Evolutionary conservation across 2,113 vertebrate species (phyloP).

Genomic region (Alethe diademata): DNA sequence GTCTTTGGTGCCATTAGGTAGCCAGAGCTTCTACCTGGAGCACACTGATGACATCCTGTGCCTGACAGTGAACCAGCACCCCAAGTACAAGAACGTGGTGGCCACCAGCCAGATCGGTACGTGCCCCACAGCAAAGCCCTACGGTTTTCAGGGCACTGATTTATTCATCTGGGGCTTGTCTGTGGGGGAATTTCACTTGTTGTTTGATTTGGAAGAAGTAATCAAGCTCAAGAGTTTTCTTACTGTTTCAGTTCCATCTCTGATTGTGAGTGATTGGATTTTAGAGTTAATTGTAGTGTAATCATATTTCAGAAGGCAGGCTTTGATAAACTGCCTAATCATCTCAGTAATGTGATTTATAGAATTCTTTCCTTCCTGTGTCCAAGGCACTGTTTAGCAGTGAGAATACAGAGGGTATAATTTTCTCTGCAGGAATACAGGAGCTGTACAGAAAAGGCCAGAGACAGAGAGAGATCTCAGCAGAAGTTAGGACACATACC

Average conservation of each 20-base stretch:
- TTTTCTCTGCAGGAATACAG: background rate
- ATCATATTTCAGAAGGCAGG: background rate
- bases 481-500: fast-evolving
- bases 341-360: background rate
- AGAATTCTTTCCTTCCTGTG: background rate
- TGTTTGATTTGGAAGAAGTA: background rate
- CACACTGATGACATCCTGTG: slow-evolving; percentile 98
- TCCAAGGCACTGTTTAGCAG: background rate
- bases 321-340: background rate
- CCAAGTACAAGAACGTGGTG: slow-evolving; percentile 94
- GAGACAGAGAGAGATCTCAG: background rate
- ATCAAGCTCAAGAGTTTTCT: background rate
- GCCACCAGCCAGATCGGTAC: slow-evolving; percentile 97
- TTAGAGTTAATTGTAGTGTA: background rate
- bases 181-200: background rate
- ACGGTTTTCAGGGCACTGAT: background rate
- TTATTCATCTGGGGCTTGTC: background rate
- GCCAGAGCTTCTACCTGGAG: slow-evolving; percentile 97
- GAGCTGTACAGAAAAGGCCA: background rate
- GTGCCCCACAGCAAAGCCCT: background rate
- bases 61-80: slow-evolving; percentile 96
- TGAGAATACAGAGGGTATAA: background rate
- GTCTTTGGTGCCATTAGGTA: slow-evolving; percentile 76
- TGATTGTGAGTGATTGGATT: background rate
- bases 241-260: background rate